Conservation (phyloP, 92 coral and sea anemone species). For the Parazoanthus darwini region DNA sequence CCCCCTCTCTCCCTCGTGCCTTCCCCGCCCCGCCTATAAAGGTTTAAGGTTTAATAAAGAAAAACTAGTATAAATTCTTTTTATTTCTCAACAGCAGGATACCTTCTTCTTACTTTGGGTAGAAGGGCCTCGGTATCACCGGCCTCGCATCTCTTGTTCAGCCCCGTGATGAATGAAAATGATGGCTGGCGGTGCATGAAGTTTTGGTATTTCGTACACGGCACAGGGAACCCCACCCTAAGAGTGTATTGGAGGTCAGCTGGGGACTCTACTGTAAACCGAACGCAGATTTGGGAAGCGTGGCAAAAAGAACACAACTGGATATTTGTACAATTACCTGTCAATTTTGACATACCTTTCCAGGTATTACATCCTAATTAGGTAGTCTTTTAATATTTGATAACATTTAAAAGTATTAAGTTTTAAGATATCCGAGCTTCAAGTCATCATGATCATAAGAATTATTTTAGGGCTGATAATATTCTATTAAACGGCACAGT, state of each 20-base stretch:
- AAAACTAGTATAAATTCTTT: not conserved
- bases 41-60: too few species aligned
- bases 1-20: too few species aligned
- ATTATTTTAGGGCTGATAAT: too few species aligned
- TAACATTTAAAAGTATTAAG: not conserved
- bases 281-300: conserved; percentile 17
- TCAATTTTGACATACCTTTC: not conserved
- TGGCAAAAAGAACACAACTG: not conserved
- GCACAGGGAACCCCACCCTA: conserved; percentile 7
- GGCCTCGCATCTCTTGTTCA: not conserved
- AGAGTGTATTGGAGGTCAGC: conserved; percentile 1
- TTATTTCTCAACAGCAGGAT: not conserved
- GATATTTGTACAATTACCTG: conserved; percentile 8
- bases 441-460: too few species aligned
- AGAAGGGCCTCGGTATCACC: not conserved
- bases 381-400: too few species aligned
- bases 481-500: too few species aligned
- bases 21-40: too few species aligned
- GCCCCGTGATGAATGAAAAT: not conserved
- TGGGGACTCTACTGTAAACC: not conserved
- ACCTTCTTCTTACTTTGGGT: not conserved
- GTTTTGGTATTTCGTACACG: conserved; percentile 30
- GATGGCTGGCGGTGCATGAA: conserved; percentile 26
- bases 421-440: too few species aligned
- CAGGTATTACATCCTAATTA: conserved; percentile 7